phyloP scores from a whole-genome alignment of 1,140 invertebrate species.

The Agrypnia vestita region DNA sequence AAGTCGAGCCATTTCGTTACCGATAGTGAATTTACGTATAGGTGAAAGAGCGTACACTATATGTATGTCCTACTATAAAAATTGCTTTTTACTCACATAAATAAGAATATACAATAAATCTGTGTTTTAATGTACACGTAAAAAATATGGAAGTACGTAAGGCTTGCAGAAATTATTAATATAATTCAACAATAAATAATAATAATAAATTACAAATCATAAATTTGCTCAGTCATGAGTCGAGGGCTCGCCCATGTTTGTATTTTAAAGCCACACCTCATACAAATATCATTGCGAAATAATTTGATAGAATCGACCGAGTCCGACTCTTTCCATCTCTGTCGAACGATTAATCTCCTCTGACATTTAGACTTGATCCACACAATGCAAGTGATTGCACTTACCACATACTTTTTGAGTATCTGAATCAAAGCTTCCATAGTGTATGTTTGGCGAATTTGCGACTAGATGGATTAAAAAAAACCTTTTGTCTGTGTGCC shows the following conservation, averaged over 20 bases:
- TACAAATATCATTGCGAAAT: constrained; percentile 52
- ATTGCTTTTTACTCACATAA: too few species aligned
- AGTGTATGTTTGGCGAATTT: neutral
- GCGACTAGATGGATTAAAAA: neutral
- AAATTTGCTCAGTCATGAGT: neutral
- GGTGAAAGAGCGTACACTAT: too few species aligned
- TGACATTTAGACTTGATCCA: constrained; percentile 44
- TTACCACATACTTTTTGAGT: neutral
- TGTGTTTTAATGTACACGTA: too few species aligned
- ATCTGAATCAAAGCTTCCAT: neutral
- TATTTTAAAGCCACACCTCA: constrained; percentile 45
- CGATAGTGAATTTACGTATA: too few species aligned
- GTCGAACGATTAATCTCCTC: constrained; percentile 22
- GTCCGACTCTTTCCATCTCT: constrained; percentile 33
- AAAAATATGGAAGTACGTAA: too few species aligned
- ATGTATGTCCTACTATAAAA: too few species aligned
- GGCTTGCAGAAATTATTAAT: too few species aligned
- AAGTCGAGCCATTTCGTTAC: too few species aligned
- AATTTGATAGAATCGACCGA: constrained; percentile 48
- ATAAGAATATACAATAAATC: too few species aligned
- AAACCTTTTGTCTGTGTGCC: neutral
- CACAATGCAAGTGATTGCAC: constrained; percentile 4
- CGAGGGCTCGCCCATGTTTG: constrained; percentile 36
- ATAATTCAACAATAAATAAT: constrained; percentile 27
- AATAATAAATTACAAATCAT: neutral